Conservation (phyloP, 2,888 invertebrate genomes). For the Drosophila robusta region DNA sequence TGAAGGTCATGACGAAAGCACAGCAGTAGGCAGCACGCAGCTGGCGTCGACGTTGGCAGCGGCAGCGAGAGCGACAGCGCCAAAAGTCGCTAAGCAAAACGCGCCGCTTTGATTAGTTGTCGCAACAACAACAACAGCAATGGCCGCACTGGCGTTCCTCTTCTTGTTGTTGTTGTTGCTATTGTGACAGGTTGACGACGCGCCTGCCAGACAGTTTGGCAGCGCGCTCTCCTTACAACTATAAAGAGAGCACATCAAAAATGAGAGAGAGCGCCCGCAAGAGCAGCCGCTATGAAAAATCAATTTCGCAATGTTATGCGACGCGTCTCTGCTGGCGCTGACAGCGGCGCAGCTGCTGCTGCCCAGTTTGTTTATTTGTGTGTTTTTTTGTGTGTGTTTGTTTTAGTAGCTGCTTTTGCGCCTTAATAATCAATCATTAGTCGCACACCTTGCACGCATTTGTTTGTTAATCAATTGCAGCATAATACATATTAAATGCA, state of each 20-base stretch:
- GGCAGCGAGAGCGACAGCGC: constrained; percentile 38
- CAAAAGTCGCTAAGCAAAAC: constrained; percentile 60
- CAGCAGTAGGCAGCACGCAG: constrained; percentile 37
- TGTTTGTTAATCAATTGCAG: constrained; percentile 32
- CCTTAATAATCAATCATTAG: constrained; percentile 49
- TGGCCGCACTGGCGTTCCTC: constrained; percentile 8
- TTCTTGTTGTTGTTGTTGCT: constrained; percentile 25
- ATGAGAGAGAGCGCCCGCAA: constrained; percentile 21
- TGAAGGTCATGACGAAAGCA: constrained; percentile 85
- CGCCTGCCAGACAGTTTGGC: constrained; percentile 79
- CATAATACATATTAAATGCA: constrained; percentile 11
- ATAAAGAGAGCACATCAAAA: not conserved
- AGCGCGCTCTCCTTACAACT: constrained; percentile 45
- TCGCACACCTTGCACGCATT: constrained; percentile 34
- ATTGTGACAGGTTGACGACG: constrained; percentile 68
- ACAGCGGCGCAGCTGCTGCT: constrained; percentile 33
- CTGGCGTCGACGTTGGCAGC: constrained; percentile 25
- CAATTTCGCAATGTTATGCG: constrained; percentile 81
- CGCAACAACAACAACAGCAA: constrained; percentile 28
- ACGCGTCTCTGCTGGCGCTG: constrained; percentile 45
- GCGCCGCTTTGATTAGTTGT: constrained; percentile 70
- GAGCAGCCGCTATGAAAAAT: constrained; percentile 75
- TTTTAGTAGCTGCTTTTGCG: constrained; percentile 41
- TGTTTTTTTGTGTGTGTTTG: constrained; percentile 12
- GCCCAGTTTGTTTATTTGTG: constrained; percentile 42